Conservation (phyloP, 2,888 invertebrate genomes). For the Euzetes globulus region DNA sequence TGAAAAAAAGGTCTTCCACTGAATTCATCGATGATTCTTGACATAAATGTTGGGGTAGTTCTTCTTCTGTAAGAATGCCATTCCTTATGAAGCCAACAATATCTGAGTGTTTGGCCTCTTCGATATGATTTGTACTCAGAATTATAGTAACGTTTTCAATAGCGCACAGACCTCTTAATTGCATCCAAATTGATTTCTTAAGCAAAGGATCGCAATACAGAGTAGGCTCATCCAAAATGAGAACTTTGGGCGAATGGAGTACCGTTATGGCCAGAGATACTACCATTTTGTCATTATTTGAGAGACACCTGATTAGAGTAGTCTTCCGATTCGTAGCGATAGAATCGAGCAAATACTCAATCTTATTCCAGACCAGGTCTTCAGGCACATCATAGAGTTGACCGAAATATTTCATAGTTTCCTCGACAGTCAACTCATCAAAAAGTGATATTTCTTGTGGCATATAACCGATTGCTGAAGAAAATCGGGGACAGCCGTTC, state of each 20-base stretch:
- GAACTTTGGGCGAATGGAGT: not conserved
- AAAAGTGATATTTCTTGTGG: conserved; percentile 17
- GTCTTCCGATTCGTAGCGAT: not conserved
- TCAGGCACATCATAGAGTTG: not conserved
- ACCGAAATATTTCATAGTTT: conserved; percentile 23
- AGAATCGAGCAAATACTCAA: not conserved
- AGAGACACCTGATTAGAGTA: not conserved
- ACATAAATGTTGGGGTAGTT: not conserved
- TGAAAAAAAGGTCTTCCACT: not conserved
- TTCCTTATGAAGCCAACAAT: not conserved
- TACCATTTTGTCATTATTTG: conserved; percentile 19
- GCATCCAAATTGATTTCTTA: conserved; percentile 11
- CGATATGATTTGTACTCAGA: conserved; percentile 2
- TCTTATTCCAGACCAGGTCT: not conserved
- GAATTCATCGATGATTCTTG: not conserved
- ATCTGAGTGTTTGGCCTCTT: conserved; percentile 15
- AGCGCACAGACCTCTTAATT: not conserved
- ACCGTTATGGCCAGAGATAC: conserved; percentile 20
- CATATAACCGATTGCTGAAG: conserved; percentile 12
- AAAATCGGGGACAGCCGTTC: not conserved
- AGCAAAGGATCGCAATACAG: conserved; percentile 21
- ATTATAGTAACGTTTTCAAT: conserved; percentile 6
- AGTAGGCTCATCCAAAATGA: conserved; percentile 19
- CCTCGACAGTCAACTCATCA: conserved; percentile 7
- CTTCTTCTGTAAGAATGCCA: not conserved